phyloP scores from a whole-genome alignment of 1,140 invertebrate species.

The Saccostrea cuccullata region DNA sequence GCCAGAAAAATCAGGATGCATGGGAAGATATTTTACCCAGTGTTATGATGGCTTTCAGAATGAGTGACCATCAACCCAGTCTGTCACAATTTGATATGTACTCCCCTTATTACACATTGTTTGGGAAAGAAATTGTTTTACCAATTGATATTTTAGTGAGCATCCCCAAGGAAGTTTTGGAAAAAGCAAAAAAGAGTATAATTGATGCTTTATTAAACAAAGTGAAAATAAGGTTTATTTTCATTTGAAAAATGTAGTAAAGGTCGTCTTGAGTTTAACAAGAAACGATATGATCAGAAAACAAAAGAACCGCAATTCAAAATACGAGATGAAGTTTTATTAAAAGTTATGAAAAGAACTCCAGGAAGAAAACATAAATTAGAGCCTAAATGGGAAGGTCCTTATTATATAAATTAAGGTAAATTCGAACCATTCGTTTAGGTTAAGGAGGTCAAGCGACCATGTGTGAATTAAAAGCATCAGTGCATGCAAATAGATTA shows the following conservation, averaged over 20 bases:
- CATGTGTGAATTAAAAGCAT: not conserved
- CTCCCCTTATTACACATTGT: too few species aligned
- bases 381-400: constrained; percentile 9
- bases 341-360: constrained; percentile 18
- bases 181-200: too few species aligned
- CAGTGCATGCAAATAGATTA: not conserved
- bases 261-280: not conserved
- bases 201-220: not conserved
- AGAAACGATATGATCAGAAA: constrained; percentile 45
- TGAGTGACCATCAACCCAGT: too few species aligned
- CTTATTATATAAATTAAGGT: constrained; percentile 7
- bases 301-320: constrained; percentile 44
- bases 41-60: too few species aligned
- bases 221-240: not conserved
- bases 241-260: not conserved
- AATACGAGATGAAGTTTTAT: constrained; percentile 44
- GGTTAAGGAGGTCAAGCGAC: not conserved
- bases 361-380: not conserved
- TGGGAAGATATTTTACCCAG: too few species aligned
- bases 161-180: too few species aligned
- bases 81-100: too few species aligned
- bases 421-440: not conserved
- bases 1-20: too few species aligned
- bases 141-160: too few species aligned
- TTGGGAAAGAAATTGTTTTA: too few species aligned